Percentiles rank a stretch among this genome's conserved stretches.
Conservation (phyloP, 2,888 invertebrate species). For the Acanthacorydalis orientalis region DNA sequence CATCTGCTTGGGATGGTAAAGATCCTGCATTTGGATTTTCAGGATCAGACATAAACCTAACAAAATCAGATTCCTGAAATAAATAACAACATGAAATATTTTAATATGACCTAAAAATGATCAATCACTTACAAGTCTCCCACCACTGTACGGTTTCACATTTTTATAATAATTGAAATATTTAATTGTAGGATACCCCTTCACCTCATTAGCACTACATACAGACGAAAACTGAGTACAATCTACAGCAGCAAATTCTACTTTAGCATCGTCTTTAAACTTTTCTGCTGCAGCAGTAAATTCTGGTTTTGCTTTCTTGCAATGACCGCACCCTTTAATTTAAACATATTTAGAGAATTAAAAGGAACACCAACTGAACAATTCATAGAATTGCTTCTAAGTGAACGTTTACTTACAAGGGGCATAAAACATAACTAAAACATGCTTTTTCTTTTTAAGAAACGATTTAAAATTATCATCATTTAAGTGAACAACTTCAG, state of each 20-base stretch:
- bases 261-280: conserved; percentile 59
- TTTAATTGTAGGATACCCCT: conserved; percentile 73
- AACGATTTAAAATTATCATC: conserved; percentile 53
- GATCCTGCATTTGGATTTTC: conserved; percentile 21
- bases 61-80: conserved; percentile 45
- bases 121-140: conserved; percentile 40
- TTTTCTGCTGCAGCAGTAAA: conserved; percentile 55
- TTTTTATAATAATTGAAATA: conserved; percentile 68
- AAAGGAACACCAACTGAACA: too few relatives aligned
- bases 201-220: conserved; percentile 54
- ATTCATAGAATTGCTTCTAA: too few relatives aligned
- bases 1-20: conserved; percentile 20
- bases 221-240: conserved; percentile 42
- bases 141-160: conserved; percentile 52
- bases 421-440: conserved; percentile 80
- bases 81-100: conserved; percentile 5
- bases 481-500: conserved; percentile 60
- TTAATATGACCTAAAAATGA: conserved; percentile 2
- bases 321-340: conserved; percentile 72
- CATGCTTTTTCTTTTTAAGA: conserved; percentile 73
- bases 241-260: conserved; percentile 69
- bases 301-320: conserved; percentile 74
- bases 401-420: conserved; percentile 51
- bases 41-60: conserved; percentile 40
- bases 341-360: conserved; percentile 10